Base-by-base conservation (phyloP, 1,140 invertebrate species). In the Drosophila bocqueti region DNA sequence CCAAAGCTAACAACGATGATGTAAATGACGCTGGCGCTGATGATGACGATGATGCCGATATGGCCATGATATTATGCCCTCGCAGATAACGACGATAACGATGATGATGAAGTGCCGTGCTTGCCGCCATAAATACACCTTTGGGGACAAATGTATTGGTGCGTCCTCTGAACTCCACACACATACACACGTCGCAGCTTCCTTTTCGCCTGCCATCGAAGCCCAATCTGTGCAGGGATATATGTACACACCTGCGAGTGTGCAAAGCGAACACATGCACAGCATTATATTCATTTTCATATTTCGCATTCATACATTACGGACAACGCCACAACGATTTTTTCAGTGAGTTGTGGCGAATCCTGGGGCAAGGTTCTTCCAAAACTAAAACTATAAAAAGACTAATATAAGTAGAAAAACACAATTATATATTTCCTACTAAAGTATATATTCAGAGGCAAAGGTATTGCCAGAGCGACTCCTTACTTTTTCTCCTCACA, bases 121-220 rank as follows among this genome's bases (percentile, higher is more conserved):
- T 40, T 46, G 47, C 49, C 54, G 69, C 65, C 67, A 84, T 85
- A 85, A 85, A 81, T 85, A 85, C 52, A 85, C 52, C 78, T 77
- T 75, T 63, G 50, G 52, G 75, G 73, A 79, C 84, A 87, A 83
- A 80, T 79, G 65, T 72, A 58, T 54, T 54, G 55, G 36, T 42
- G 26, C 7, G 13, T 15, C 46, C 38, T 49, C 24, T 11, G 26
- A 45, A 63, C 68, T 54, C 43, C 21, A 36, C 3, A 10, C 10
- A 38, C 36, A 47, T 11, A 49, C 45, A 26, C 43, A 50, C 45
- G 26, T 47, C 42, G 45, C 50, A 46, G 36, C 43, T 57, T 76
- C 60, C 60, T 26, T 46, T 59, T 73, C 38, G 38, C 45, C 46
- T 54, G 60, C 68, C 65, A 68, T 69, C 59, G 63, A 71, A 80